phyloP scores from a whole-genome alignment of 2,888 invertebrate genomes.

The Stegana nigrithorax region DNA sequence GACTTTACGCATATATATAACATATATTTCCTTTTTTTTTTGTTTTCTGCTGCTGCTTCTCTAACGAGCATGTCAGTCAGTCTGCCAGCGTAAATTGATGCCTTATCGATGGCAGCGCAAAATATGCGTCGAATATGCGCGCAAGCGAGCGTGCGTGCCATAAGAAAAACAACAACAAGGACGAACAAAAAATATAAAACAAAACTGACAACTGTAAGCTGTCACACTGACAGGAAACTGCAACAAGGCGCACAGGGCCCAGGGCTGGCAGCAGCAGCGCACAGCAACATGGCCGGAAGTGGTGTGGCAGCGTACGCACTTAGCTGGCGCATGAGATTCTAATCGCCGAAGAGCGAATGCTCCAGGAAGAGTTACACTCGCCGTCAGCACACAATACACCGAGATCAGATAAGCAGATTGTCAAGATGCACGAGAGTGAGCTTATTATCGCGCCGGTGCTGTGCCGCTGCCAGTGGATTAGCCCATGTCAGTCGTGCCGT shows the following conservation, averaged over 20 bases:
- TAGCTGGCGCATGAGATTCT: slow-evolving; percentile 61
- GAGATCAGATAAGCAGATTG: slow-evolving; percentile 63
- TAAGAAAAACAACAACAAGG: too few relatives aligned
- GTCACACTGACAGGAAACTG: slow-evolving; percentile 47
- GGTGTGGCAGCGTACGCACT: slow-evolving; percentile 44
- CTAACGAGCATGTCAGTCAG: background rate
- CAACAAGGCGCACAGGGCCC: background rate
- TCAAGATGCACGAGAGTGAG: slow-evolving; percentile 58
- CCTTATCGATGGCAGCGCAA: slow-evolving; percentile 5
- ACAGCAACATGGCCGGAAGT: slow-evolving; percentile 24
- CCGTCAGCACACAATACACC: slow-evolving; percentile 59
- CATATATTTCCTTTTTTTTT: background rate
- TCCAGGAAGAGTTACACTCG: slow-evolving; percentile 38
- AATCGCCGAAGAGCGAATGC: slow-evolving; percentile 45
- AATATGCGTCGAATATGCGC: background rate
- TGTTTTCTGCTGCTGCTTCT: background rate
- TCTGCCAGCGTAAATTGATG: background rate
- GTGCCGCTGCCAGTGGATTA: slow-evolving; percentile 38
- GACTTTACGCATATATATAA: background rate
- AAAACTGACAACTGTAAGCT: slow-evolving; percentile 36
- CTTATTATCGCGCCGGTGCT: slow-evolving; percentile 46
- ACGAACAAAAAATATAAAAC: too few relatives aligned
- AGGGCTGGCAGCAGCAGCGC: background rate
- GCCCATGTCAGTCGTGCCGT: background rate
- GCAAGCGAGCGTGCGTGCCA: slow-evolving; percentile 10